phyloP scores from a whole-genome alignment of 2,113 vertebrate genomes.

The Sakesphorus luctuosus region DNA sequence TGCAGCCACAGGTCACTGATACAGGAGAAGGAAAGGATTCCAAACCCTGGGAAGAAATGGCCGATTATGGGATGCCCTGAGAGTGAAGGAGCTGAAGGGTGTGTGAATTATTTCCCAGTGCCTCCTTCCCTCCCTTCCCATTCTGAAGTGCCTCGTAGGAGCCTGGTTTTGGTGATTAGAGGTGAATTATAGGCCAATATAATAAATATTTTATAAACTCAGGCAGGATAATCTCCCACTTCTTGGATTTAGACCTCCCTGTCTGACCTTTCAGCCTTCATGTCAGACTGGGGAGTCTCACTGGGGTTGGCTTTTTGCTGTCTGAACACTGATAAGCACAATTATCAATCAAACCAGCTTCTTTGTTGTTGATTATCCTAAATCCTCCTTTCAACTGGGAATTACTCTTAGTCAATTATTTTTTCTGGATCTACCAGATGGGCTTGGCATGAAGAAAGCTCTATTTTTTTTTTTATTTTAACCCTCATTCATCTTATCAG shows the following conservation, averaged over 20 bases:
- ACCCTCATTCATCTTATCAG: neutral
- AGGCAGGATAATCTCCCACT: neutral
- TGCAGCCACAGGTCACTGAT: too few relatives aligned
- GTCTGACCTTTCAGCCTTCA: neutral
- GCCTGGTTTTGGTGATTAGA: neutral
- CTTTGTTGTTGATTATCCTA: neutral
- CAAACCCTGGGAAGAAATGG: neutral
- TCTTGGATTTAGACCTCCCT: neutral
- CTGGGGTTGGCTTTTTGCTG: neutral
- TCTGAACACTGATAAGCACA: neutral
- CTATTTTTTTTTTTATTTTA: neutral
- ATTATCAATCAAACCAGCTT: neutral
- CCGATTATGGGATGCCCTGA: neutral
- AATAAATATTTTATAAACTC: neutral
- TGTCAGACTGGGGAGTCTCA: neutral
- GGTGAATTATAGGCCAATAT: neutral
- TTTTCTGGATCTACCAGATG: neutral
- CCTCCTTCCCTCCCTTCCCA: neutral
- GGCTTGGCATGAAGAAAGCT: neutral
- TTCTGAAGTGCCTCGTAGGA: neutral
- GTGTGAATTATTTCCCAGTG: neutral
- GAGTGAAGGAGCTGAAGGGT: rapidly evolving
- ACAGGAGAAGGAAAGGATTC: too few relatives aligned
- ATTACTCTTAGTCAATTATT: neutral
- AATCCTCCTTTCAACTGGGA: neutral